Percentiles rank a stretch among this genome's conserved stretches.
Conservation (phyloP, 2,797 vertebrate species). For the Peromyscus aztecus region DNA sequence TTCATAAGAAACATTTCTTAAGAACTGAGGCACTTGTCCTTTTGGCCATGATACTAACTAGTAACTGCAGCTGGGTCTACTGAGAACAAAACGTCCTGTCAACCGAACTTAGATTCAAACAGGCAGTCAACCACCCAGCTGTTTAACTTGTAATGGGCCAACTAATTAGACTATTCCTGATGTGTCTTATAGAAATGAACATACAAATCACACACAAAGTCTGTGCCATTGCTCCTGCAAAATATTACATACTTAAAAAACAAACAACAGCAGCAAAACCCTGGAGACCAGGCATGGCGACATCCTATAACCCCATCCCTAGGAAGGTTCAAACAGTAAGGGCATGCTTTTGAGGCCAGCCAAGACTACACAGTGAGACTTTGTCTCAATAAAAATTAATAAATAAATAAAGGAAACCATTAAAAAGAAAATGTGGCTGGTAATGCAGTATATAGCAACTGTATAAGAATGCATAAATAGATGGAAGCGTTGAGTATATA, state of each 20-base stretch:
- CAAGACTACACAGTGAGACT: neutral
- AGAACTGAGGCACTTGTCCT: neutral
- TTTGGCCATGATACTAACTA: neutral
- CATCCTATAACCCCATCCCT: neutral
- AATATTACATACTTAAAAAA: conserved; percentile 25
- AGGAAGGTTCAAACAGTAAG: neutral
- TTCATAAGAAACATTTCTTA: conserved; percentile 14
- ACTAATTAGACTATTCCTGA: conserved; percentile 62
- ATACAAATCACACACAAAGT: neutral
- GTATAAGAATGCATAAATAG: neutral
- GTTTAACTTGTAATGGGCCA: conserved; percentile 68
- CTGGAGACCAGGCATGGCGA: neutral
- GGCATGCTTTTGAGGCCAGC: neutral
- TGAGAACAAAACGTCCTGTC: conserved; percentile 43
- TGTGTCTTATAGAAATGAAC: conserved; percentile 46
- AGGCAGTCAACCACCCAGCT: conserved; percentile 53
- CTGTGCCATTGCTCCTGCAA: neutral
- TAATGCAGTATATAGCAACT: conserved; percentile 25
- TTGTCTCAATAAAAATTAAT: neutral
- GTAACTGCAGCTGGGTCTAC: neutral
- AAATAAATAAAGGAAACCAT: neutral
- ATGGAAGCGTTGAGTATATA: neutral
- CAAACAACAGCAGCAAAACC: neutral
- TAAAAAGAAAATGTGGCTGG: neutral
- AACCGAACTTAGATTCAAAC: conserved; percentile 66